Evolutionary conservation across 2,797 vertebrate species (phyloP), one percentile per base, ranked within the genome.

Genomic region (Rachycentron canadum): DNA sequence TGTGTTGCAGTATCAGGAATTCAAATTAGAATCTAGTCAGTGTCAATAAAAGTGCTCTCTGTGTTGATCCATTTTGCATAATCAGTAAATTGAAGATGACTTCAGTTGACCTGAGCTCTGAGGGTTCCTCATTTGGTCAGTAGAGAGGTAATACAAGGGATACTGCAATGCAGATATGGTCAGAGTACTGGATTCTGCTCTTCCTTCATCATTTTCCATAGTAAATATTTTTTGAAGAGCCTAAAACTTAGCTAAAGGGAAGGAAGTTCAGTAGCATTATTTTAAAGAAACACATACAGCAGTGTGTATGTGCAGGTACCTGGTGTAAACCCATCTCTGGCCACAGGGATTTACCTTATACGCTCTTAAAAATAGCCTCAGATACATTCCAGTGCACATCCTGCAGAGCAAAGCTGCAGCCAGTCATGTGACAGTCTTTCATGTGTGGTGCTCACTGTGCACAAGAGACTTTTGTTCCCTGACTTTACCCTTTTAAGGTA

Each of bases 1-100:
- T 50, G 47, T 25, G n/a, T 25, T 50, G 23, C n/a, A 61, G 38
- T 52, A 21, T 55, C n/a, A 43, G n/a, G 47, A 59, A 63, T 78
- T 59, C 9, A 40, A 78, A 72, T 52, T 12, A 47, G 19, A 60
- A 13, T 52, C 4, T 28, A 17, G 3, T 67, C 41, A 16, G 6
- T 62, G 53, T 62, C 58, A 26, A 3, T 49, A 19, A 64, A 17
- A 23, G 13, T 36, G 32, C 16, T 68, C 14, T 19, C 32, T 25
- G 30, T 50, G n/a, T 30, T 19, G 8, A 59, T 34, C 28, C 23
- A 26, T 49, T 70, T 53, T 47, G 38, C 14, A 52, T 49, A 19
- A 52, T 14, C 23, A 52, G 52, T 30, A 28, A 28, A 55, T 55
- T 55, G 49, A 13, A 26, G 49, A 52, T 14, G 57, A 11, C 30